These are phyloP conservation scores for Pygocentrus nattereri DNA, from an alignment of 2,797 vertebrate genomes.

Conservation along the genomic window DNA sequence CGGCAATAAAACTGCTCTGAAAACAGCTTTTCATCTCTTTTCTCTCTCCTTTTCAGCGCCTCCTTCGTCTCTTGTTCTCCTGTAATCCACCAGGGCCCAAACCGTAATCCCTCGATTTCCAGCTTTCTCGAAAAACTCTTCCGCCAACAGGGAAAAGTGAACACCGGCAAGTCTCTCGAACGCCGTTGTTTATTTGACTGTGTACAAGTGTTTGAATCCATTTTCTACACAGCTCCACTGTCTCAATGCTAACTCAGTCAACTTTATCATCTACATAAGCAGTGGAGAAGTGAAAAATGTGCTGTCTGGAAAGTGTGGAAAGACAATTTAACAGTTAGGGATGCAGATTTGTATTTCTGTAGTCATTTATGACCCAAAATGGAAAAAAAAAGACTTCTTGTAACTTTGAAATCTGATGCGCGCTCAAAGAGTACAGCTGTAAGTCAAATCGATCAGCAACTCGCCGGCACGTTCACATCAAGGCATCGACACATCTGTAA, in stretches of 20 bases:
- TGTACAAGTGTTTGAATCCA: conserved; percentile 4
- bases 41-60: conserved; percentile 70
- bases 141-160: conserved; percentile 6
- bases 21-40: conserved; percentile 71
- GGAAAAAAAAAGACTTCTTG: not conserved
- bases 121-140: not conserved
- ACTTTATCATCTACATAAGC: conserved; percentile 22
- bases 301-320: conserved; percentile 25
- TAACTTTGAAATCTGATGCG: not conserved
- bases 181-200: not conserved
- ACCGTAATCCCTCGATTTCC: conserved; percentile 26
- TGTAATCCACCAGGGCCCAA: conserved; percentile 65
- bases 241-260: conserved; percentile 15
- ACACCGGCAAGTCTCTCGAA: conserved; percentile 30
- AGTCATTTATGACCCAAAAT: not conserved
- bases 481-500: conserved; percentile 16
- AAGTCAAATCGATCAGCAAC: conserved; percentile 33
- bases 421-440: not conserved
- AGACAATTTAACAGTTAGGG: conserved; percentile 1
- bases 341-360: conserved; percentile 38
- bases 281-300: conserved; percentile 14
- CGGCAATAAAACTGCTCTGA: conserved; percentile 74
- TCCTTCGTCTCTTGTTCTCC: conserved; percentile 56
- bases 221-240: not conserved
- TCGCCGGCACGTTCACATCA: not conserved